Conservation (phyloP, 2,888 invertebrate species). For the Melipona bicolor region DNA sequence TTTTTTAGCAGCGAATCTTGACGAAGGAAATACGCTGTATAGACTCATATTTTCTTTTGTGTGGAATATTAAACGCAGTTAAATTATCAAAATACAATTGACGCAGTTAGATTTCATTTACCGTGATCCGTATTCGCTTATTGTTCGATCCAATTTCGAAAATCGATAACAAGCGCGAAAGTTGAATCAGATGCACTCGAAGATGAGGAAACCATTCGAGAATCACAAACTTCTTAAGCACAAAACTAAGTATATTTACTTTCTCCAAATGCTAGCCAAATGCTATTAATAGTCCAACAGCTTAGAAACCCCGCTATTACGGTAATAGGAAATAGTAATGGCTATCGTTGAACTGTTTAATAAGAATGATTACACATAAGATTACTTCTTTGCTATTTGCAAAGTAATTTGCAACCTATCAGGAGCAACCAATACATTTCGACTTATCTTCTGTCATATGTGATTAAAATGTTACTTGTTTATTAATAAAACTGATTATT, state of each 20-base stretch:
- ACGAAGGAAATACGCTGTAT: too few species aligned
- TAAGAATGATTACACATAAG: slow-evolving; percentile 21
- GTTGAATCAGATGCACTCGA: neutral
- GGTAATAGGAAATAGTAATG: slow-evolving; percentile 69
- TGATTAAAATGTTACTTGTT: neutral
- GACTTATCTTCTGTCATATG: neutral
- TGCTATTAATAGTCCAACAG: slow-evolving; percentile 72
- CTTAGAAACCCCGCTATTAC: slow-evolving; percentile 70
- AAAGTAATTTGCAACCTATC: neutral
- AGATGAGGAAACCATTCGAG: slow-evolving; percentile 34
- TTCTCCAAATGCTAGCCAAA: slow-evolving; percentile 64
- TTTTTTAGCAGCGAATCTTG: neutral
- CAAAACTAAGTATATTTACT: slow-evolving; percentile 54
- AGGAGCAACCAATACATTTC: neutral
- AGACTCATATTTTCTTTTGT: neutral
- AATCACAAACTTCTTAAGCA: slow-evolving; percentile 39
- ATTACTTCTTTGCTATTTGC: neutral
- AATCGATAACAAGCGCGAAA: neutral
- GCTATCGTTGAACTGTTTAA: slow-evolving; percentile 34
- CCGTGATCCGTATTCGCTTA: slow-evolving; percentile 27
- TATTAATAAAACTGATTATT: neutral
- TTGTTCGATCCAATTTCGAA: slow-evolving; percentile 4
- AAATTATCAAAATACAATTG: slow-evolving; percentile 12
- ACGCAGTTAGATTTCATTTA: slow-evolving; percentile 17
- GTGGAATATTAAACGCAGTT: neutral